Evolutionary conservation across 2,797 vertebrate species (phyloP).

Genomic region (Poecilia velifera): DNA sequence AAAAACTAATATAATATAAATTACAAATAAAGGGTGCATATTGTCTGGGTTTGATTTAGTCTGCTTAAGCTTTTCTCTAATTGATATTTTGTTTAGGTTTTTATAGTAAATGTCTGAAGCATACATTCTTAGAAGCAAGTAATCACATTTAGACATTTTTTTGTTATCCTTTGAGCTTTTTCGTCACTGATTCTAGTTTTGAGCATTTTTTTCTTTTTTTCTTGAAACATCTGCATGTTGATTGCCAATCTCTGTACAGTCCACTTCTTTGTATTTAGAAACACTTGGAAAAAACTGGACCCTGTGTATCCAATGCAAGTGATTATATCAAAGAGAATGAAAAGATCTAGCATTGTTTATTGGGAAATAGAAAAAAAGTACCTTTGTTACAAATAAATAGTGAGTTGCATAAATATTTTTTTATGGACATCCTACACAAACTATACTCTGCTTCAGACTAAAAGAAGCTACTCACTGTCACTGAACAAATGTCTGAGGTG

Average conservation of each 20-base stretch:
- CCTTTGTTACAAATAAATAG: not conserved
- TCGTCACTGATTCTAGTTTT: not conserved
- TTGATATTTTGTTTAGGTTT: slow-evolving; percentile 20
- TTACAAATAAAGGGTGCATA: slow-evolving; percentile 62
- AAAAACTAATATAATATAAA: slow-evolving; percentile 53
- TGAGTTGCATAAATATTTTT: not conserved
- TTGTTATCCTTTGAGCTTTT: not conserved
- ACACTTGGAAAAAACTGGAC: not conserved
- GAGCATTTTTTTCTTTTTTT: not conserved
- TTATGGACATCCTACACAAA: not conserved
- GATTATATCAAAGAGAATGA: not conserved
- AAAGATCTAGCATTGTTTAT: not conserved
- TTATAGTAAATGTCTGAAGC: not conserved
- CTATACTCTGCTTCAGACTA: not conserved
- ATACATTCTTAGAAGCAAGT: not conserved
- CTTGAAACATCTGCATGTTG: not conserved
- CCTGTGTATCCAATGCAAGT: not conserved
- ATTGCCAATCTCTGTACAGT: not conserved
- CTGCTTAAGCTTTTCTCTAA: slow-evolving; percentile 29
- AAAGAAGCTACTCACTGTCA: not conserved
- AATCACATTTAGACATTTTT: not conserved
- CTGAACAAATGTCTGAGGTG: not conserved
- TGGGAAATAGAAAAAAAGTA: not conserved
- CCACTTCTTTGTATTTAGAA: not conserved
- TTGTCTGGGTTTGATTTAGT: slow-evolving; percentile 60